phyloP scores from a whole-genome alignment of 2,113 vertebrate genomes.

The Eptesicus fuscus region DNA sequence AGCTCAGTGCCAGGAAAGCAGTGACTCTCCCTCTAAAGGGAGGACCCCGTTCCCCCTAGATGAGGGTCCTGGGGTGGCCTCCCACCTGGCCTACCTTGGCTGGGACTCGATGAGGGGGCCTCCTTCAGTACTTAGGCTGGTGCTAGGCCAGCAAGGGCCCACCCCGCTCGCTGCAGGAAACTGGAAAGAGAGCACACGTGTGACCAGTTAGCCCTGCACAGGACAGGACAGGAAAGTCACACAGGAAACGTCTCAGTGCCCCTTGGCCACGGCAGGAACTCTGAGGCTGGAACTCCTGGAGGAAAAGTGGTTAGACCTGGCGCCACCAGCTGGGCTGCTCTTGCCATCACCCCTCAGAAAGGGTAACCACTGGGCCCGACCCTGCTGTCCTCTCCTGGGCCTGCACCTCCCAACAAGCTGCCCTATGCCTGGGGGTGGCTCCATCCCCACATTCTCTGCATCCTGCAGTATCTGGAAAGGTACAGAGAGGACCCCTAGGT shows the following conservation, averaged over 20 bases:
- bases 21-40: background rate
- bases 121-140: background rate
- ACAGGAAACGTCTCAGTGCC: background rate
- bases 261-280: background rate
- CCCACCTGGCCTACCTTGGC: slow-evolving; percentile 30
- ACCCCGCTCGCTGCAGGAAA: background rate
- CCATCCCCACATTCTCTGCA: background rate
- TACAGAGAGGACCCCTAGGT: background rate
- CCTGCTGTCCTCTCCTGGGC: background rate
- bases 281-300: background rate
- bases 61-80: background rate
- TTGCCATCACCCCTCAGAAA: background rate
- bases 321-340: background rate
- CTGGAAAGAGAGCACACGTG: background rate
- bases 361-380: background rate
- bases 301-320: background rate
- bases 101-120: background rate
- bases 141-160: background rate
- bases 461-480: background rate
- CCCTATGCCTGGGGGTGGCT: rapidly evolving
- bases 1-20: background rate
- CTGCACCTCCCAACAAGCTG: background rate
- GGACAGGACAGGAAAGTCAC: background rate
- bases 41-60: too few species aligned
- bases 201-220: background rate